A percentile compares a stretch with the other conserved stretches of the same genome.
These are phyloP conservation scores for Nasonia oneida DNA, from an alignment of 2,888 invertebrate species.

Conservation along the genomic window DNA sequence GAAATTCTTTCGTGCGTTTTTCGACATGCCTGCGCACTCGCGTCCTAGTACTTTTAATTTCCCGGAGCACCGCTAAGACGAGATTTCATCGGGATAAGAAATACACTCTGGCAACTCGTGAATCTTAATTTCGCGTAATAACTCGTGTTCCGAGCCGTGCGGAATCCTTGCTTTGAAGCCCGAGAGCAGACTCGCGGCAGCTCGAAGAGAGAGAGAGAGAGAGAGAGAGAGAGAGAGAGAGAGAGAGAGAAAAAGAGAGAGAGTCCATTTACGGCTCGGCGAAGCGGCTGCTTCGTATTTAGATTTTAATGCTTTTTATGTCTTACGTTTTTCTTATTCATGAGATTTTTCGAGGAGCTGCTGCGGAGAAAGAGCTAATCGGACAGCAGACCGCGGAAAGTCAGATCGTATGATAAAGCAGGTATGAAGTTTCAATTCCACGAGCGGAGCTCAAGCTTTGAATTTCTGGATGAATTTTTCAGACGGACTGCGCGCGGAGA, in stretches of 20 bases:
- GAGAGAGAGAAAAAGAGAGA: neutral
- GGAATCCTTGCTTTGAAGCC: conserved; percentile 25
- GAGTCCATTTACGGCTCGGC: conserved; percentile 15
- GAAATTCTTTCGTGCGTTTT: conserved; percentile 46
- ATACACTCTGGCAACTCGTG: conserved; percentile 49
- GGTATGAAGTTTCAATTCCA: conserved; percentile 33
- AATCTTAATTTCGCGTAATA: conserved; percentile 59
- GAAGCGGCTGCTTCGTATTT: conserved; percentile 43
- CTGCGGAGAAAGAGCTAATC: neutral
- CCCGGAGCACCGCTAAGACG: neutral
- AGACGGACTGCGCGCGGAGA: neutral
- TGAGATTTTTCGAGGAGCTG: conserved; percentile 31
- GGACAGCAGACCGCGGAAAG: neutral
- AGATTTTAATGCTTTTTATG: conserved; percentile 48
- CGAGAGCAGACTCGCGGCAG: neutral
- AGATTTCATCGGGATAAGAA: conserved; percentile 48
- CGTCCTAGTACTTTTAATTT: conserved; percentile 46
- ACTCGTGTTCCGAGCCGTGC: conserved; percentile 21
- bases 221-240: neutral
- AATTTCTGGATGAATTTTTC: conserved; percentile 19
- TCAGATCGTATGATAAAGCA: conserved; percentile 25
- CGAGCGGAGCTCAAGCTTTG: neutral
- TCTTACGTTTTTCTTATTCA: conserved; percentile 48
- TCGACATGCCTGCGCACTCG: neutral
- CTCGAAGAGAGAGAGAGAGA: neutral